These are phyloP conservation scores for Oreochromis mossambicus DNA, from an alignment of 2,797 vertebrate genomes.

Conservation along the genomic window DNA sequence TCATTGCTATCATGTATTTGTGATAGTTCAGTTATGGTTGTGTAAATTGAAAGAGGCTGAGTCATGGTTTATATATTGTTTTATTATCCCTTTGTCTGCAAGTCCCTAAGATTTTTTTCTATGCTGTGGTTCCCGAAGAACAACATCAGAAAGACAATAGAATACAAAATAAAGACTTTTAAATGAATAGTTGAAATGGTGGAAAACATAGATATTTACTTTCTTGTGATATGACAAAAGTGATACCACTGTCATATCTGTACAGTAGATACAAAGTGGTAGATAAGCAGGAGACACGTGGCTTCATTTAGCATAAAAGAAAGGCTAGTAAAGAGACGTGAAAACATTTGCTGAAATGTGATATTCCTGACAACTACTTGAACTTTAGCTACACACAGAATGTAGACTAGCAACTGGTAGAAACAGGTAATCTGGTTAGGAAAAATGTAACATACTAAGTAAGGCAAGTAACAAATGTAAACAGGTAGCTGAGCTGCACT, in stretches of 20 bases:
- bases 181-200: not conserved
- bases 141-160: slow-evolving; percentile 32
- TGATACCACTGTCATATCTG: not conserved
- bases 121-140: not conserved
- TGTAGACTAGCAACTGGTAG: not conserved
- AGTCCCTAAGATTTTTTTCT: slow-evolving; percentile 22
- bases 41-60: not conserved
- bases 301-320: not conserved
- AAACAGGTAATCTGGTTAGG: not conserved
- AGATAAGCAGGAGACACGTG: not conserved
- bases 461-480: not conserved
- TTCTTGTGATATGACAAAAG: not conserved
- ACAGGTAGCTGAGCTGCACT: not conserved
- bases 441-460: not conserved
- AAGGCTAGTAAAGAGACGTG: not conserved
- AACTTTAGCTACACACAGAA: not conserved
- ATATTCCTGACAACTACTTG: not conserved
- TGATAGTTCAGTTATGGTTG: not conserved
- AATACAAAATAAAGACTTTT: slow-evolving; percentile 12
- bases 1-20: not conserved
- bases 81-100: slow-evolving; percentile 53
- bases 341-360: not conserved
- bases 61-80: slow-evolving; percentile 21
- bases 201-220: not conserved
- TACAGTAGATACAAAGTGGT: not conserved